These are phyloP conservation scores for Stratiomys singularior DNA, from an alignment of 2,888 invertebrate genomes.

Conservation along the genomic window DNA sequence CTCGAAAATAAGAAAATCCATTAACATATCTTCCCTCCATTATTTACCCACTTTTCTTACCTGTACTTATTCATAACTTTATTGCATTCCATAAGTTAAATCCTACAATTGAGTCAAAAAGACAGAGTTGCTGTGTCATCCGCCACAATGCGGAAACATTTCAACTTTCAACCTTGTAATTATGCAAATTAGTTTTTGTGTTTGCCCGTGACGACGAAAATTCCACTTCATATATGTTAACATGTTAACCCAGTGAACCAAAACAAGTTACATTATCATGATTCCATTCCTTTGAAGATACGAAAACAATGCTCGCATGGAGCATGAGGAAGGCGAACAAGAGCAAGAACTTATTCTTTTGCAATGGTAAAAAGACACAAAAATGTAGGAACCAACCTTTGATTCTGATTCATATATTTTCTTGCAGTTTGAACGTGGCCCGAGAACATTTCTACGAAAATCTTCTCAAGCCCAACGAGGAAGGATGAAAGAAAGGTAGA, in stretches of 20 bases:
- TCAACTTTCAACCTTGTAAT: constrained; percentile 15
- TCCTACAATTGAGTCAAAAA: not conserved
- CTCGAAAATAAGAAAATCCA: no score
- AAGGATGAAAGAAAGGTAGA: not conserved
- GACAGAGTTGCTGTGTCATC: constrained; percentile 18
- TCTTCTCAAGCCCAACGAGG: not conserved
- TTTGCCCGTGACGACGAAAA: not conserved
- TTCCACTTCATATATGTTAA: not conserved
- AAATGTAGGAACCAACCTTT: no score
- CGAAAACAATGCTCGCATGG: not conserved
- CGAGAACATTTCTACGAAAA: not conserved
- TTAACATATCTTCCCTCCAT: no score
- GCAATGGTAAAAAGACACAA: no score
- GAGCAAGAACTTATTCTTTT: not conserved
- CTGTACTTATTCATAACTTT: not conserved
- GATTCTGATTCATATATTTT: constrained; percentile 2
- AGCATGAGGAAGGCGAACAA: not conserved
- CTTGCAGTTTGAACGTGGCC: not conserved
- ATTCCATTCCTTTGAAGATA: not conserved
- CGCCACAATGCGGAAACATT: constrained; percentile 27
- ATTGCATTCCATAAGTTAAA: not conserved
- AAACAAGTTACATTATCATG: constrained; percentile 13
- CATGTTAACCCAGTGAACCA: constrained; percentile 32
- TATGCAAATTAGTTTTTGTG: constrained; percentile 19
- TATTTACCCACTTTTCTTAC: not conserved